Base-by-base conservation (phyloP, 1,140 invertebrate species). In the Pantala flavescens region DNA sequence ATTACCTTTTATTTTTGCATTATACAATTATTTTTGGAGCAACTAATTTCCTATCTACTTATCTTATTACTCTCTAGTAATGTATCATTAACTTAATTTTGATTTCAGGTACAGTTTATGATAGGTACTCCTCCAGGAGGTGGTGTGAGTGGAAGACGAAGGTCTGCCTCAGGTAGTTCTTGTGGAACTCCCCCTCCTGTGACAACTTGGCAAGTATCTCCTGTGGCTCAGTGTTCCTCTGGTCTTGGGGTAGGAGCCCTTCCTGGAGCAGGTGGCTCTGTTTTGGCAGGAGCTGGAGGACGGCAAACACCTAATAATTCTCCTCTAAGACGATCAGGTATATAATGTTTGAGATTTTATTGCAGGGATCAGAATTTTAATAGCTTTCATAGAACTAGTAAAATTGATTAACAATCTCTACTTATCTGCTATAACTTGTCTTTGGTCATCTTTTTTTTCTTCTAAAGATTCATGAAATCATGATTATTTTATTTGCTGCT, bases 71-170 rank as follows among this genome's bases (percentile, higher is more conserved):
- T 5, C 28, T 36, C 9, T 36, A 5, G 9, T 36, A 36, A 36
- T 5, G 28, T 21, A 3, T 16, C 49, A 63, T 63, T 63, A 63
- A 21, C n/a, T 63, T 21, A 12, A 3, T 63, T 23, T 76, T 78
- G 73, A 70, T 55, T 73, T 23, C 77, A 89, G 89, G 89, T 94
- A 72, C 93, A 95, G 80, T 96, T 96, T 83, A 90, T 90, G 71
- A 93, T 96, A 83, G 93, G 93, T n/a, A 94, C 94, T 70, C 93
- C 94, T 43, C 94, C 94, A 10, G 87, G 87, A 55, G 87, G 49
- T 63, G 49, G 49, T 21, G n/a, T 63, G 3, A 21, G 88, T 78
- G 82, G 80, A 84, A 42, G 81, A 9, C 87, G 89, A 78, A 86
- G 90, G 77, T 87, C 89, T 73, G 86, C 88, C 24, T 89, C 89